A percentile compares a stretch with the other conserved stretches of the same genome.
These are phyloP conservation scores for Bombus waltoni DNA, from an alignment of 1,140 invertebrate genomes.

Conservation along the genomic window DNA sequence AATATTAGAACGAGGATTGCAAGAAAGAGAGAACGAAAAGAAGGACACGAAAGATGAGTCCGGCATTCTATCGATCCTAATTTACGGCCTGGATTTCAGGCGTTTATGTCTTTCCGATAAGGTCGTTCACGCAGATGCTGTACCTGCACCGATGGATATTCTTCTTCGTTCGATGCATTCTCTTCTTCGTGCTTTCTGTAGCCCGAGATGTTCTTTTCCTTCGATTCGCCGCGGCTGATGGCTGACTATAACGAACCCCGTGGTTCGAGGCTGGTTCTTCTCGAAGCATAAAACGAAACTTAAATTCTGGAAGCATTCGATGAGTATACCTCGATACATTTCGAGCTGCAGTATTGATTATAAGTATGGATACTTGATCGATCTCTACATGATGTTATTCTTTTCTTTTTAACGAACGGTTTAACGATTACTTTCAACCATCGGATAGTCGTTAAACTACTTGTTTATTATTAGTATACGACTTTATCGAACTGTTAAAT, in stretches of 20 bases:
- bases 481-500: too few relatives aligned
- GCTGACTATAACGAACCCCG: conserved; percentile 44
- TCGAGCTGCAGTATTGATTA: not conserved
- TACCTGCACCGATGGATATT: conserved; percentile 73
- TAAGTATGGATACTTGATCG: not conserved
- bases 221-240: conserved; percentile 19
- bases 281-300: conserved; percentile 8
- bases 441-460: too few relatives aligned
- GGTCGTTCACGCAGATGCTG: conserved; percentile 78
- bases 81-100: conserved; percentile 81
- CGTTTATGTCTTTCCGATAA: conserved; percentile 83
- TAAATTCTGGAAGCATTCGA: not conserved
- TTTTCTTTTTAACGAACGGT: too few relatives aligned
- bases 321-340: too few relatives aligned
- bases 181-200: conserved; percentile 1
- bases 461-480: too few relatives aligned
- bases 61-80: conserved; percentile 82
- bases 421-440: too few relatives aligned
- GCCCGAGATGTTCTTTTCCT: not conserved
- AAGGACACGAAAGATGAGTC: conserved; percentile 71
- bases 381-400: too few relatives aligned
- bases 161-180: conserved; percentile 56
- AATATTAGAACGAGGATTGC: conserved; percentile 17
- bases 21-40: not conserved
- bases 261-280: not conserved